phyloP scores from a whole-genome alignment of 2,113 vertebrate genomes.

The Callipepla squamata region DNA sequence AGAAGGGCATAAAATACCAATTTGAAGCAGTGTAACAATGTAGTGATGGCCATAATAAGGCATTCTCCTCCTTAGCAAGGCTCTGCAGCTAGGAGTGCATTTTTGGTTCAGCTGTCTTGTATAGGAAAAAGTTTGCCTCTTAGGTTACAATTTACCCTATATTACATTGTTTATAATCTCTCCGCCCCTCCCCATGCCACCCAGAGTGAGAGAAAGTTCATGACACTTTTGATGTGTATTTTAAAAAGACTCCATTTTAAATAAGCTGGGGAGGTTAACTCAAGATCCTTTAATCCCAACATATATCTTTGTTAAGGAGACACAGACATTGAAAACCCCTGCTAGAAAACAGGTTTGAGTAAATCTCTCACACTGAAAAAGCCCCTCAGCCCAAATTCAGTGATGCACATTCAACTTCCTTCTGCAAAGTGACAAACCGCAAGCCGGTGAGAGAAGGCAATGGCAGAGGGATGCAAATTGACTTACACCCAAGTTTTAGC shows the following conservation, averaged over 20 bases:
- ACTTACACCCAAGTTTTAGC: background rate
- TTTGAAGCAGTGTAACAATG: background rate
- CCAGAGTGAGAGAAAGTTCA: constrained; percentile 63
- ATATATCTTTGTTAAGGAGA: constrained; percentile 55
- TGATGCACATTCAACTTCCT: background rate
- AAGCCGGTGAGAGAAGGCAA: background rate
- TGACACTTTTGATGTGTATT: constrained; percentile 61
- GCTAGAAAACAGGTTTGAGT: constrained; percentile 27
- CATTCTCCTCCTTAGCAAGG: background rate
- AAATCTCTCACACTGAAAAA: background rate
- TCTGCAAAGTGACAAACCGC: background rate
- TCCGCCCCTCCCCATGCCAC: constrained; percentile 20
- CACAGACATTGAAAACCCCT: constrained; percentile 7
- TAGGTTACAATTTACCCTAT: constrained; percentile 29
- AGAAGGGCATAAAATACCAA: constrained; percentile 6
- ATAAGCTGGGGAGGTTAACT: constrained; percentile 35
- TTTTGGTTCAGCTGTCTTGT: constrained; percentile 37
- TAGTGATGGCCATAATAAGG: background rate
- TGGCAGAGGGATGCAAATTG: background rate
- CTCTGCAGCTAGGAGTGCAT: background rate
- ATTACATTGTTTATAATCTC: constrained; percentile 50
- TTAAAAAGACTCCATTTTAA: constrained; percentile 61
- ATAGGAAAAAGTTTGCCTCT: background rate
- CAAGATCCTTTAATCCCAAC: constrained; percentile 58
- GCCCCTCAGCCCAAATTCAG: background rate